Evolutionary conservation across 2,888 invertebrate genomes (phyloP).

Genomic region (Cryptocephalus moraei): DNA sequence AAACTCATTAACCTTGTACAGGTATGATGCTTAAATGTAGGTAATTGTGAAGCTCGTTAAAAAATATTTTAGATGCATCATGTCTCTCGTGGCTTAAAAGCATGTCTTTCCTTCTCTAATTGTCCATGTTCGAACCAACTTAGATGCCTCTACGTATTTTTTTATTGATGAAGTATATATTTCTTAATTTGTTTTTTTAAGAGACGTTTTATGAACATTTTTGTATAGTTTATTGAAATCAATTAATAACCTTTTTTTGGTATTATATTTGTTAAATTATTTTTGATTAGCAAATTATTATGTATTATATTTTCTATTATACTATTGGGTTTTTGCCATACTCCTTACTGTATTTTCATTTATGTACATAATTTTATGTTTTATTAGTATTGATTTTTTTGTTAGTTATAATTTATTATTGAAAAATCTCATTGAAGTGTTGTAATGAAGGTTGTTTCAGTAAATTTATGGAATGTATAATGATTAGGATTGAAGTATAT

Average conservation of each 20-base stretch:
- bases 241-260: conserved; percentile 3
- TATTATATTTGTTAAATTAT: conserved; percentile 8
- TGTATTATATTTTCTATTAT: conserved; percentile 5
- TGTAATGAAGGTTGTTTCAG: conserved; percentile 3
- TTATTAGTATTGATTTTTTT: conserved; percentile 3
- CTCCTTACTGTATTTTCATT: conserved; percentile 4
- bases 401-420: conserved; percentile 6
- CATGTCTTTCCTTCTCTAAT: conserved; percentile 18
- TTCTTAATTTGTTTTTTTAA: conserved; percentile 6
- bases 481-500: background rate
- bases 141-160: conserved; percentile 2
- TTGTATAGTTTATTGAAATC: background rate
- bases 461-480: conserved; percentile 4
- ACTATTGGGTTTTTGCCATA: conserved; percentile 7
- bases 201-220: too few relatives aligned
- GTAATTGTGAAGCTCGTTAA: conserved; percentile 9
- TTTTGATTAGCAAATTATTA: conserved; percentile 3
- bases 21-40: conserved; percentile 3
- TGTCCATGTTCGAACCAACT: conserved; percentile 14
- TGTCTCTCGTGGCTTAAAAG: conserved; percentile 26
- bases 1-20: background rate
- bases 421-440: background rate
- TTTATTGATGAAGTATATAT: conserved; percentile 4
- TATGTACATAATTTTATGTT: conserved; percentile 4
- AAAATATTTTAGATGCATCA: conserved; percentile 10